Conservation (phyloP, 1,140 invertebrate genomes). For the Leguminivora glycinivorella region DNA sequence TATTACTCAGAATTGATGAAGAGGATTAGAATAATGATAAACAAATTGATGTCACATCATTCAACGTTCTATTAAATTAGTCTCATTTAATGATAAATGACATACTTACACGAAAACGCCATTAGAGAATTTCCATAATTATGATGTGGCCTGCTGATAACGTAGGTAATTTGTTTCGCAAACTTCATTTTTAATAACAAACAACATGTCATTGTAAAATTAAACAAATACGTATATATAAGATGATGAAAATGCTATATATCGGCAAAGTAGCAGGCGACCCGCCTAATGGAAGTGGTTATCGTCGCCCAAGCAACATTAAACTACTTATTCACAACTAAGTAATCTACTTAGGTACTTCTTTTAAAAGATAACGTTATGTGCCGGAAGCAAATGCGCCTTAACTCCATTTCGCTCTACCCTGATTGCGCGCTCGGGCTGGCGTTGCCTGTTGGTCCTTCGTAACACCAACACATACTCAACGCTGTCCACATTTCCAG, state of each 20-base stretch:
- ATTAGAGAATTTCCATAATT: constrained; percentile 7
- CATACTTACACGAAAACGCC: not conserved
- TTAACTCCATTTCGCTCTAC: too few relatives aligned
- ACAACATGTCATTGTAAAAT: not conserved
- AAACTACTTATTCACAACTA: too few relatives aligned
- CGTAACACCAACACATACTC: not conserved
- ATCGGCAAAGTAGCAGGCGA: too few relatives aligned
- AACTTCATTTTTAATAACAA: not conserved
- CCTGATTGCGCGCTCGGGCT: too few relatives aligned
- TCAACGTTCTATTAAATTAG: not conserved
- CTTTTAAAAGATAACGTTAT: too few relatives aligned
- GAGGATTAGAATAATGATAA: not conserved
- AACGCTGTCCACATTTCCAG: constrained; percentile 79
- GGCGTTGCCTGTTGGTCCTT: too few relatives aligned
- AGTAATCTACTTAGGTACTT: too few relatives aligned
- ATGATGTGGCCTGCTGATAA: not conserved
- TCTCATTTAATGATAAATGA: not conserved
- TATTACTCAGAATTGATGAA: not conserved
- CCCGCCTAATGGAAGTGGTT: too few relatives aligned
- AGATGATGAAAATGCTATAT: too few relatives aligned
- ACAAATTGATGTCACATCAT: not conserved
- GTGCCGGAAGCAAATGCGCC: too few relatives aligned
- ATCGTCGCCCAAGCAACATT: too few relatives aligned
- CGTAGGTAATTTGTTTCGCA: not conserved
- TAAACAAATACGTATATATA: not conserved